Conservation (phyloP, 2,113 vertebrate species). For the Lucifuga dentata region DNA sequence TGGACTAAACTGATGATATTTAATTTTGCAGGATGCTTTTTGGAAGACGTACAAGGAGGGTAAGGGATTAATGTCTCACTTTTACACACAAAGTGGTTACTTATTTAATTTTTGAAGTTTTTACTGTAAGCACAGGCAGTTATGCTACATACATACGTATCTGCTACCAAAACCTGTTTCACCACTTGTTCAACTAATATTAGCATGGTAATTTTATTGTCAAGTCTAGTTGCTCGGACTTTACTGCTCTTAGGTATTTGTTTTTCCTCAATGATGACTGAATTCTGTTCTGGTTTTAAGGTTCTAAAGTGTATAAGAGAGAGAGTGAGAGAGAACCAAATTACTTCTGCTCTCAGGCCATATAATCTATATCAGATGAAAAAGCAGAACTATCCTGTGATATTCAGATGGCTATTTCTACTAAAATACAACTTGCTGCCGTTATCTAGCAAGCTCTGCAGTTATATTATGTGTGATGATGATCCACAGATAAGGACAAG, state of each 20-base stretch:
- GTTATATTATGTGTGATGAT: conserved; percentile 10
- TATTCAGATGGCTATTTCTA: not conserved
- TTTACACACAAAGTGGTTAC: not conserved
- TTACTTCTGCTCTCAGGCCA: not conserved
- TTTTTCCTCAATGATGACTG: not conserved
- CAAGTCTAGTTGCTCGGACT: not conserved
- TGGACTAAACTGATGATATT: conserved; percentile 2
- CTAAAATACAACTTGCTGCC: not conserved
- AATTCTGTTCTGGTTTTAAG: too few relatives aligned
- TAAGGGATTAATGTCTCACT: conserved; percentile 61
- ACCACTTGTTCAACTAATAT: not conserved
- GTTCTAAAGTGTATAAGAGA: too few relatives aligned
- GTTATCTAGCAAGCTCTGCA: not conserved
- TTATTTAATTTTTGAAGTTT: not conserved
- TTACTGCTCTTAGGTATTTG: too few relatives aligned
- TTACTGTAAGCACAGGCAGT: not conserved
- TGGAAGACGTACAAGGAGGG: conserved; percentile 90
- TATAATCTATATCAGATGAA: not conserved
- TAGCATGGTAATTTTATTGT: not conserved
- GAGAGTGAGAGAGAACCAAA: too few relatives aligned
- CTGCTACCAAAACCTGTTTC: conserved; percentile 48
- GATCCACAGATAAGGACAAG: conserved; percentile 60
- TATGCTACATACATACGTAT: not conserved
- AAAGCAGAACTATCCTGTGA: not conserved
- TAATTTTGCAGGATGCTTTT: conserved; percentile 84